Evolutionary conservation across 2,888 invertebrate species (phyloP).

Genomic region (Torymus auratus): DNA sequence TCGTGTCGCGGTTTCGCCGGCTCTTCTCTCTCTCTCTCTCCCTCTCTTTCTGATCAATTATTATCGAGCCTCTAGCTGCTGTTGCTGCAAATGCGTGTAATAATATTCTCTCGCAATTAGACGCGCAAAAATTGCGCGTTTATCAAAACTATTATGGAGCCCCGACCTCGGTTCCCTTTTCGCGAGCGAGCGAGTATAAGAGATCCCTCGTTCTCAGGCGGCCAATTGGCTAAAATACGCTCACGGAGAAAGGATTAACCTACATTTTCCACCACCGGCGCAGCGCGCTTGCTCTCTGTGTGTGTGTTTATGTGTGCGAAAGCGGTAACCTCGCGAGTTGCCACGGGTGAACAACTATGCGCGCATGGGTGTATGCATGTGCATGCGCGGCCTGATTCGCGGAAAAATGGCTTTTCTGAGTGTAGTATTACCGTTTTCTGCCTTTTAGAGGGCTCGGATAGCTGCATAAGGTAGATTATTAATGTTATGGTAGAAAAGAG

Average conservation of each 20-base stretch:
- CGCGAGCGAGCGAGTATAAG: not conserved
- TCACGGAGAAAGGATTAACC: conserved; percentile 63
- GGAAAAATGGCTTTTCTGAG: not conserved
- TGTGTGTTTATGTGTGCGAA: conserved; percentile 53
- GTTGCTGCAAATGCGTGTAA: too few species aligned
- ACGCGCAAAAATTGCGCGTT: conserved; percentile 36
- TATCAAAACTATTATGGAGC: conserved; percentile 51
- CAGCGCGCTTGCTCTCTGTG: too few species aligned
- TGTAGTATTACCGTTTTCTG: too few species aligned
- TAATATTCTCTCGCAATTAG: conserved; percentile 22
- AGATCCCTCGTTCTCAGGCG: conserved; percentile 15
- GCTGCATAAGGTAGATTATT: too few species aligned
- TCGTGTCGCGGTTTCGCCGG: not conserved
- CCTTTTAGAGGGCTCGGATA: too few species aligned
- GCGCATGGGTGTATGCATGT: too few species aligned
- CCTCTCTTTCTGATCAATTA: conserved; percentile 43
- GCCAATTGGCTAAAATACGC: conserved; percentile 55
- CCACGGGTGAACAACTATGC: too few species aligned
- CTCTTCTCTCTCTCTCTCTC: conserved; percentile 38
- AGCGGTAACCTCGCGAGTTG: conserved; percentile 54
- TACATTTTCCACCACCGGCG: conserved; percentile 55
- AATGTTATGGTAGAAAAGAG: too few species aligned
- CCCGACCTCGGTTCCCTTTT: conserved; percentile 8
- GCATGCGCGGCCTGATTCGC: not conserved
- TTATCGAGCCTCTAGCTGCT: not conserved